phyloP scores from a whole-genome alignment of 2,113 vertebrate genomes.

The Colistium nudipinnis region DNA sequence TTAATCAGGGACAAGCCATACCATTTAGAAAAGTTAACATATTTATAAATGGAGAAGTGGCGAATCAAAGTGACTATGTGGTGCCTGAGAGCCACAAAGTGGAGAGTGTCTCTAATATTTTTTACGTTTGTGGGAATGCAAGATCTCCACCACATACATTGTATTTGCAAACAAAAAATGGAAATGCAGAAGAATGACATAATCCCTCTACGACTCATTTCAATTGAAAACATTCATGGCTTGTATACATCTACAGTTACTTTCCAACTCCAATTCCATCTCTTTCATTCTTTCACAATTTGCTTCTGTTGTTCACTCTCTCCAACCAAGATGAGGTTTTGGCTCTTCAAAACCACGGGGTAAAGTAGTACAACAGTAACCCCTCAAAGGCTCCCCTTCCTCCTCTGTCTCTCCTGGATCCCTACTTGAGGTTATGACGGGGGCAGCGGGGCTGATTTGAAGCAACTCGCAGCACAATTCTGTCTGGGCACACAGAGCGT shows the following conservation, averaged over 20 bases:
- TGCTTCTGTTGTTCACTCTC: slow-evolving; percentile 28
- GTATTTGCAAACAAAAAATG: too few species aligned
- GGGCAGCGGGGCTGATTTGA: slow-evolving; percentile 37
- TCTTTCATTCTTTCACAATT: slow-evolving; percentile 1
- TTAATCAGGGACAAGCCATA: background rate
- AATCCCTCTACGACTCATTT: too few species aligned
- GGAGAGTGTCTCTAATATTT: too few species aligned
- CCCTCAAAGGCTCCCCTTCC: slow-evolving; percentile 49
- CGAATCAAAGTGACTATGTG: background rate
- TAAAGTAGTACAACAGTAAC: slow-evolving; percentile 61
- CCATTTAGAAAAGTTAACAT: background rate
- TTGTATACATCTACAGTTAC: slow-evolving; percentile 9
- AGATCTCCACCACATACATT: too few species aligned
- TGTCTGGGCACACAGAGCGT: slow-evolving; percentile 16
- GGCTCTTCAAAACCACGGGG: slow-evolving; percentile 51
- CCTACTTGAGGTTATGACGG: slow-evolving; percentile 13
- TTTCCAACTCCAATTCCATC: slow-evolving; percentile 9
- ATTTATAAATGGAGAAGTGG: too few species aligned
- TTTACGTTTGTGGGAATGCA: too few species aligned
- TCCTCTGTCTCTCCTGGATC: slow-evolving; percentile 29
- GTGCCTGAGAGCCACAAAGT: too few species aligned
- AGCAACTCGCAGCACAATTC: background rate
- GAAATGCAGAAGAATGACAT: too few species aligned
- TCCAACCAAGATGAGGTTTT: slow-evolving; percentile 32
- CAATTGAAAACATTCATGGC: slow-evolving; percentile 18